phyloP scores from a whole-genome alignment of 2,113 vertebrate genomes.

The Antigone vipio region DNA sequence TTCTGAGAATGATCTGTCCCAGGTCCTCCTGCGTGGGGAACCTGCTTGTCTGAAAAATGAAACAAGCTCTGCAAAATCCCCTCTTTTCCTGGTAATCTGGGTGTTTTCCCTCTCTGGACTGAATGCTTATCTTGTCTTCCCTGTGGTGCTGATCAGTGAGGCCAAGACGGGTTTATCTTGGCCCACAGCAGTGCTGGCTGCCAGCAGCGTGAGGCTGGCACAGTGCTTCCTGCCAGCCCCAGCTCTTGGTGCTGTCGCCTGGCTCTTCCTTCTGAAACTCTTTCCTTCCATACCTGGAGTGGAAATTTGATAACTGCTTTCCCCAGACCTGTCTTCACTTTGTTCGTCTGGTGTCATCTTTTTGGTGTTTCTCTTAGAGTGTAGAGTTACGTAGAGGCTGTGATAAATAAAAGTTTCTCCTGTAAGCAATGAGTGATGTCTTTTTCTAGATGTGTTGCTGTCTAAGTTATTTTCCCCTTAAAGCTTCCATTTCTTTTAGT shows the following conservation, averaged over 20 bases:
- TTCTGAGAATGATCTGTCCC: neutral
- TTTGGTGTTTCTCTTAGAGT: neutral
- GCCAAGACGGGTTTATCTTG: neutral
- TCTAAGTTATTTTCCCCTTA: neutral
- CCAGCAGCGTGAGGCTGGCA: neutral
- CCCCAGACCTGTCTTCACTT: neutral
- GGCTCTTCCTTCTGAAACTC: neutral
- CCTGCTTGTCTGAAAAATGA: neutral
- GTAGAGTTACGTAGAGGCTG: neutral
- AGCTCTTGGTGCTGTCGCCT: accelerated
- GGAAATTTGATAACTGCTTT: neutral
- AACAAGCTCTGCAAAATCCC: neutral
- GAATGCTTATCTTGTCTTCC: neutral
- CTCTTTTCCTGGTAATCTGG: neutral
- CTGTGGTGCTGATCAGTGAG: neutral
- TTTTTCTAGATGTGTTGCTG: neutral
- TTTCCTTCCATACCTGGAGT: neutral
- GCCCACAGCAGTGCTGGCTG: neutral
- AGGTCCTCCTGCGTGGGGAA: neutral
- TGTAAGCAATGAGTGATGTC: neutral
- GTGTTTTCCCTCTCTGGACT: neutral
- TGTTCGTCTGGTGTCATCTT: neutral
- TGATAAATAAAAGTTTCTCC: neutral
- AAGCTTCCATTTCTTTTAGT: neutral
- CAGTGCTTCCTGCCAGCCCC: neutral